Evolutionary conservation across 2,888 invertebrate species (phyloP).

Genomic region (Leucophenga maculata): DNA sequence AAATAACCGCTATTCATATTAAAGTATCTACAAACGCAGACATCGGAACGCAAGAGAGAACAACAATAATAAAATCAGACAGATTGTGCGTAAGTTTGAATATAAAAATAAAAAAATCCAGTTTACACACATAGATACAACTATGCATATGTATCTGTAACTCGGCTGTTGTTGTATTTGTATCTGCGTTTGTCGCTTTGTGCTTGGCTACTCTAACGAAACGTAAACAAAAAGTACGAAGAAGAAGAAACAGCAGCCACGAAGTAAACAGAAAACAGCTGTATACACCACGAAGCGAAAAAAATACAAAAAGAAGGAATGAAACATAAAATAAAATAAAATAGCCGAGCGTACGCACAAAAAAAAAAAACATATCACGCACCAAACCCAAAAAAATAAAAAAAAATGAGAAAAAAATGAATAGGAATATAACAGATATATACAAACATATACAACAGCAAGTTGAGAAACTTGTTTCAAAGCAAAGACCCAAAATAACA

Average conservation of each 20-base stretch:
- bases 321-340: too few relatives aligned
- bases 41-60: background rate
- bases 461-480: too few relatives aligned
- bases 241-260: conserved; percentile 63
- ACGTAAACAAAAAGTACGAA: conserved; percentile 64
- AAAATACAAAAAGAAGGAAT: too few relatives aligned
- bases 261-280: conserved; percentile 65
- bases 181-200: conserved; percentile 17
- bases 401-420: background rate
- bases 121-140: background rate
- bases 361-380: conserved; percentile 1
- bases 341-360: background rate
- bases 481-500: background rate
- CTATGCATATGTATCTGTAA: too few relatives aligned
- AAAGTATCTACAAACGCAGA: background rate
- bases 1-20: conserved; percentile 7
- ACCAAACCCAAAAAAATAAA: background rate
- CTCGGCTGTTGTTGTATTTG: background rate
- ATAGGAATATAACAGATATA: background rate
- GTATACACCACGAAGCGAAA: conserved; percentile 53
- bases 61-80: background rate
- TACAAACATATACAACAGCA: conserved; percentile 1
- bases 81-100: conserved; percentile 3
- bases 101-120: too few relatives aligned
- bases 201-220: conserved; percentile 51